These are phyloP conservation scores for Heliocidaris erythrogramma DNA, from an alignment of 35 echinoderm and acorn worm genomes.

Conservation along the genomic window DNA sequence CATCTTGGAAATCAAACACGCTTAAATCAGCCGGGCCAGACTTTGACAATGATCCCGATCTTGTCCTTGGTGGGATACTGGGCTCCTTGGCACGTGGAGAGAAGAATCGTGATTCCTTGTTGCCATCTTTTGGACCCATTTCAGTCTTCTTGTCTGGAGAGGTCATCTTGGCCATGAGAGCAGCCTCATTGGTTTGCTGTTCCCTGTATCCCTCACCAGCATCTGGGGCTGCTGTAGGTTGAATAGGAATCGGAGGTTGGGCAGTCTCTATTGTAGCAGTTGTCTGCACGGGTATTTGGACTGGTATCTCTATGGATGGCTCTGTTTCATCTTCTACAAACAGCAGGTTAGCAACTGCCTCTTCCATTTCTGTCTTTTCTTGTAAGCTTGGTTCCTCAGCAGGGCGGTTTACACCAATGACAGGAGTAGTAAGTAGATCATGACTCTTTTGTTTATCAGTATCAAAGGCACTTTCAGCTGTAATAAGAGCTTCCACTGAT, in stretches of 20 bases:
- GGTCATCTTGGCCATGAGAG: not conserved
- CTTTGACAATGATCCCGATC: constrained; percentile 42
- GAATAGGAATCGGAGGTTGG: not conserved
- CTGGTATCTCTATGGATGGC: not conserved
- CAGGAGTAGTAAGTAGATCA: not conserved
- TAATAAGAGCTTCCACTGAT: constrained; percentile 21
- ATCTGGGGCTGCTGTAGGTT: not conserved
- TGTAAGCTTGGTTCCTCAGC: constrained; percentile 47
- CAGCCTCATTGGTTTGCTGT: not conserved
- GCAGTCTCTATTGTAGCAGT: not conserved
- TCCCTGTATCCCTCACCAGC: not conserved
- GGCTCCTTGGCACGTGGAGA: constrained; percentile 21
- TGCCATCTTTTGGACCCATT: not conserved
- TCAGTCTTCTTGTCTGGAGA: constrained; percentile 30
- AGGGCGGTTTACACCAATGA: not conserved
- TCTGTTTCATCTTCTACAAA: constrained; percentile 50
- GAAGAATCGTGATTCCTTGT: constrained; percentile 46
- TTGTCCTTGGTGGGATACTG: constrained; percentile 19
- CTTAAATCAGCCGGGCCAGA: constrained; percentile 20
- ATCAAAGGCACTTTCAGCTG: constrained; percentile 31
- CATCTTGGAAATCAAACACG: constrained; percentile 42
- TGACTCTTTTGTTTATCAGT: not conserved
- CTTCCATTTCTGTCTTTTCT: constrained; percentile 64
- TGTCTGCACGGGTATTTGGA: constrained; percentile 23
- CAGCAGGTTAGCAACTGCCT: constrained; percentile 58